Percentiles rank a stretch among this genome's conserved stretches.
These are phyloP conservation scores for Tolypeutes matacus DNA, from an alignment of 2,797 vertebrate species.

Conservation along the genomic window DNA sequence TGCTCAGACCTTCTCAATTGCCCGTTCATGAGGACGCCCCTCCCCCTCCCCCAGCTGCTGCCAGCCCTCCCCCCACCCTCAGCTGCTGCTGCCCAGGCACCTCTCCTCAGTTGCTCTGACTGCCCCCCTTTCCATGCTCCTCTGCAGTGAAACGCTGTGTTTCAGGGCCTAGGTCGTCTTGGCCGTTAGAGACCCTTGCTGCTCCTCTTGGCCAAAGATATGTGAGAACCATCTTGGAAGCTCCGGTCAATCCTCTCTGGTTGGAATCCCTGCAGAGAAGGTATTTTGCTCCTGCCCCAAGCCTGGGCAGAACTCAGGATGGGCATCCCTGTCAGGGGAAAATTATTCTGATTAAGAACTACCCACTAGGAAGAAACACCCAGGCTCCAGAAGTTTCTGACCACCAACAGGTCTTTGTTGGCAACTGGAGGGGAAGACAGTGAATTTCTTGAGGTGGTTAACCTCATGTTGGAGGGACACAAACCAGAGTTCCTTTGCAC, in stretches of 20 bases:
- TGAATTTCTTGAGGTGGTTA: background rate
- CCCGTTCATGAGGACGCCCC: conserved; percentile 49
- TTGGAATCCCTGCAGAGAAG: background rate
- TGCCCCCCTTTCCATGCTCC: conserved; percentile 12
- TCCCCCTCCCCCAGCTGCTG: conserved; percentile 75
- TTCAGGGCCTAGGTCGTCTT: background rate
- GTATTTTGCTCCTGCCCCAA: too few relatives aligned
- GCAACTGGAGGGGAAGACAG: background rate
- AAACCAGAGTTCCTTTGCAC: background rate
- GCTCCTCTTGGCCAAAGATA: background rate
- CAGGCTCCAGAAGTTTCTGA: background rate
- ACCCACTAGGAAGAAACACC: background rate
- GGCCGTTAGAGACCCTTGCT: background rate
- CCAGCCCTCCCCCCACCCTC: conserved; percentile 75
- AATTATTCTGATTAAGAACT: background rate
- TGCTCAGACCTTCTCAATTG: conserved; percentile 68
- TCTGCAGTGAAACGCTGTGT: background rate
- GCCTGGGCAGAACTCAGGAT: background rate
- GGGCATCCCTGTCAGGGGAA: background rate
- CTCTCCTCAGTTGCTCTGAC: conserved; percentile 55
- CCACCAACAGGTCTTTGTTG: conserved; percentile 52
- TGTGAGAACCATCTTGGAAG: background rate
- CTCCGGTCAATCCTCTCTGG: rapidly evolving
- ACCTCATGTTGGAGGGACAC: background rate
- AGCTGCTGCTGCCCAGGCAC: conserved; percentile 77